A percentile compares a stretch with the other conserved stretches of the same genome.
These are phyloP conservation scores for Tamandua tetradactyla DNA, from an alignment of 2,797 vertebrate species.

Conservation along the genomic window DNA sequence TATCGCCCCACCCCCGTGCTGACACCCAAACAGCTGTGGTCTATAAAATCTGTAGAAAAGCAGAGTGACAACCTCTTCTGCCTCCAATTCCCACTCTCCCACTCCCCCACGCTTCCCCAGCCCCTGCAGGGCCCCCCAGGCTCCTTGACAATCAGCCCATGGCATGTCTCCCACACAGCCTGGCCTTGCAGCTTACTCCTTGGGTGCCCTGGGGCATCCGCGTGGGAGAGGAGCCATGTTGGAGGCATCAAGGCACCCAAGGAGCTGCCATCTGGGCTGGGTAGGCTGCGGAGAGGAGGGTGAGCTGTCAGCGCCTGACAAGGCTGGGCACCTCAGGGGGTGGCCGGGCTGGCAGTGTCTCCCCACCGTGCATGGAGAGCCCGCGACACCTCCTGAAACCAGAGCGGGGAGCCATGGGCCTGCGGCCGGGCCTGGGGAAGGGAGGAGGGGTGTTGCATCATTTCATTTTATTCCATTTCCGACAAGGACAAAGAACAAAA, in stretches of 20 bases:
- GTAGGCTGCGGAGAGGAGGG: not conserved
- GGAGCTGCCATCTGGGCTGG: accelerated
- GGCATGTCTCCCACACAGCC: not conserved
- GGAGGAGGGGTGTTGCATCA: not conserved
- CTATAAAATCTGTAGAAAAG: not conserved
- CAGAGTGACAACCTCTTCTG: not conserved
- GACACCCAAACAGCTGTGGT: not conserved
- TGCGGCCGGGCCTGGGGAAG: not conserved
- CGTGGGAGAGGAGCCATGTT: accelerated
- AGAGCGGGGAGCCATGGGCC: not conserved
- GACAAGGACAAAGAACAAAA: slow-evolving; percentile 53
- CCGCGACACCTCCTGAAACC: not conserved
- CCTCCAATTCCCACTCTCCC: accelerated
- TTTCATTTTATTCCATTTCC: not conserved
- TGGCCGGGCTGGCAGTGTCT: not conserved
- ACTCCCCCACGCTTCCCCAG: too few relatives aligned
- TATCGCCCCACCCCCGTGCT: accelerated
- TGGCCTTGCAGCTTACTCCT: accelerated
- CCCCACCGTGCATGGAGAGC: not conserved
- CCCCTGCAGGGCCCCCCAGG: not conserved
- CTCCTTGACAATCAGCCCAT: not conserved
- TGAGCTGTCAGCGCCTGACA: not conserved
- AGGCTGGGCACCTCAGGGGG: too few relatives aligned
- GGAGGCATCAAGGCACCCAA: not conserved
- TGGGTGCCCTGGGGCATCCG: not conserved